Evolutionary conservation across 30 jellyfish, hydroid and myxozoan genomes (phyloP).

Genomic region (Clytia hemisphaerica): DNA sequence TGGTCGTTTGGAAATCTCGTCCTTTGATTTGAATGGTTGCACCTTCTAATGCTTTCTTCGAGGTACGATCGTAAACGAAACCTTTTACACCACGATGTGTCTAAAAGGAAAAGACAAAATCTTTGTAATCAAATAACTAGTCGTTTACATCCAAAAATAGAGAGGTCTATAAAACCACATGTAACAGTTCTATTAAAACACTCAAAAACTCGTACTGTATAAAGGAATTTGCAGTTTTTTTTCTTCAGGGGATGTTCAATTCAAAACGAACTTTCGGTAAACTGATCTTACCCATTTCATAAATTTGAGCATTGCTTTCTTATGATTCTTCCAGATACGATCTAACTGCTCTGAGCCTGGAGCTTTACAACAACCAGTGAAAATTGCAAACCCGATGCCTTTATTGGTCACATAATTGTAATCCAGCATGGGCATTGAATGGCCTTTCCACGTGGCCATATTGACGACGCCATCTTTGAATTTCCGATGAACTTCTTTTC

Average conservation of each 20-base stretch:
- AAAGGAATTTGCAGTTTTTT: background rate
- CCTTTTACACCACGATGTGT: slow-evolving; percentile 88
- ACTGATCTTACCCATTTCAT: slow-evolving; percentile 51
- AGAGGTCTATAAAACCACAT: background rate
- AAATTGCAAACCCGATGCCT: slow-evolving; percentile 59
- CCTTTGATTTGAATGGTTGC: slow-evolving; percentile 65
- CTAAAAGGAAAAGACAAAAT: slow-evolving; percentile 23
- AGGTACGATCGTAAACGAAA: slow-evolving; percentile 52
- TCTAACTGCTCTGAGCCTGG: slow-evolving; percentile 71
- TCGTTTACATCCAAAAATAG: no score
- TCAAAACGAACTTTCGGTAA: background rate
- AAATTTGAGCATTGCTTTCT: slow-evolving; percentile 44
- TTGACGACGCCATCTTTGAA: slow-evolving; percentile 76
- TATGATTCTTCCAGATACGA: slow-evolving; percentile 70
- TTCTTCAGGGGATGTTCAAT: background rate
- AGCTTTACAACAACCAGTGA: slow-evolving; percentile 96
- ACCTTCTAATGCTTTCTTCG: slow-evolving; percentile 58
- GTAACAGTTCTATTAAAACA: background rate
- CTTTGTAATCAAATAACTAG: background rate
- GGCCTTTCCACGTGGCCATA: slow-evolving; percentile 90
- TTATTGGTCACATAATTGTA: slow-evolving; percentile 58
- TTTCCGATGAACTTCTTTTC: slow-evolving; percentile 65
- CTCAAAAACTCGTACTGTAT: background rate
- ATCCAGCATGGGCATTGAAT: slow-evolving; percentile 58
- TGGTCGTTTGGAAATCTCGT: slow-evolving; percentile 58